Evolutionary conservation across 2,888 invertebrate species (phyloP).

Genomic region (Norana najaformis): DNA sequence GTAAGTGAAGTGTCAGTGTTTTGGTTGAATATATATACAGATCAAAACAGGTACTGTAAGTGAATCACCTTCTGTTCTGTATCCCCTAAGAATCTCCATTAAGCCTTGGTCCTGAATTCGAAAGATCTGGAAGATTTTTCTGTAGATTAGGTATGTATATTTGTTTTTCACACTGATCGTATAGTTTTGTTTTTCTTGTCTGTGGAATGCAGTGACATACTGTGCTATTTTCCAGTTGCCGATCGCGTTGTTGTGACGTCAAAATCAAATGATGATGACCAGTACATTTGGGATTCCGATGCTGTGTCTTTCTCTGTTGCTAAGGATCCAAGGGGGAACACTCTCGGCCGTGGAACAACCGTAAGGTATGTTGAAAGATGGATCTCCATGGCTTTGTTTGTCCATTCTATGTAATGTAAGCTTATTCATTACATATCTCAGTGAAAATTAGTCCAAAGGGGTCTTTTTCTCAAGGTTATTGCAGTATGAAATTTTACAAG

Average conservation of each 20-base stretch:
- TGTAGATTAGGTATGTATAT: neutral
- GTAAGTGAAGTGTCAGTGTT: too few species aligned
- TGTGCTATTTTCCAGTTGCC: slow-evolving; percentile 70
- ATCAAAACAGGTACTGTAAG: neutral
- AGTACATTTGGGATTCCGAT: slow-evolving; percentile 98
- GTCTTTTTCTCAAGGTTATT: too few species aligned
- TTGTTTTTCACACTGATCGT: neutral
- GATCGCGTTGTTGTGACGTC: slow-evolving; percentile 93
- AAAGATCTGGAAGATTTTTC: too few species aligned
- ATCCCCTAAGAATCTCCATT: neutral
- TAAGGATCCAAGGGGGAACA: slow-evolving; percentile 90
- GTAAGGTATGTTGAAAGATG: slow-evolving; percentile 69
- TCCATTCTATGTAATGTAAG: neutral
- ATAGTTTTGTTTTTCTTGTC: neutral
- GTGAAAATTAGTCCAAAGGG: too few species aligned
- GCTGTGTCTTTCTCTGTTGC: slow-evolving; percentile 84
- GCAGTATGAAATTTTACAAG: neutral
- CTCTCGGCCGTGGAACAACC: slow-evolving; percentile 85
- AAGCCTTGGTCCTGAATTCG: neutral
- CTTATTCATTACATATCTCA: too few species aligned
- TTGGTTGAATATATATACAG: neutral
- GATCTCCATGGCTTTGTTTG: neutral
- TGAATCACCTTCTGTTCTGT: neutral
- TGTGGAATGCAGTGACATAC: neutral
- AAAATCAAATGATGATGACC: slow-evolving; percentile 83